Conservation (phyloP, 2,888 invertebrate genomes). For the Unio pictorum region DNA sequence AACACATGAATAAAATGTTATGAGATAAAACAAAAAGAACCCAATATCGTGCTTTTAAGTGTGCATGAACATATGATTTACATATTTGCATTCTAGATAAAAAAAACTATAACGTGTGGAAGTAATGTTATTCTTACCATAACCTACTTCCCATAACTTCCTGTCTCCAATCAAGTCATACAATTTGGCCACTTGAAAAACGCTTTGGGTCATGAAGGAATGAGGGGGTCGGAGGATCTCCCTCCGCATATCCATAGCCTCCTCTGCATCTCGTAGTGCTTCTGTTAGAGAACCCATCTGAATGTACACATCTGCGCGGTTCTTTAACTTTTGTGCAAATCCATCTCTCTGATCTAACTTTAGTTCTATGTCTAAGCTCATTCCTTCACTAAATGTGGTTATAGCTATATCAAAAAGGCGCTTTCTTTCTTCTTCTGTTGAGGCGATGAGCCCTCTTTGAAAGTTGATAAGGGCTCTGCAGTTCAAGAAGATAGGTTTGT, state of each 20-base stretch:
- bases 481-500: slow-evolving; percentile 1
- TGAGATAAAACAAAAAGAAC: too few relatives aligned
- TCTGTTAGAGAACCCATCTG: slow-evolving; percentile 18
- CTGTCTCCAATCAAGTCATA: slow-evolving; percentile 22
- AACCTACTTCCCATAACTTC: not conserved
- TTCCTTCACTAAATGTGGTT: slow-evolving; percentile 11
- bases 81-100: too few relatives aligned
- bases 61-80: too few relatives aligned
- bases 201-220: slow-evolving; percentile 24
- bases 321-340: slow-evolving; percentile 15
- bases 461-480: too few relatives aligned
- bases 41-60: too few relatives aligned
- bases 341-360: slow-evolving; percentile 27
- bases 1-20: too few relatives aligned
- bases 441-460: too few relatives aligned
- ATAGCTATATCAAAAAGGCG: not conserved
- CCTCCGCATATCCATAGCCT: slow-evolving; percentile 14
- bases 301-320: slow-evolving; percentile 23
- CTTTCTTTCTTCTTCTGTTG: not conserved
- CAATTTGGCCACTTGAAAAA: slow-evolving; percentile 25
- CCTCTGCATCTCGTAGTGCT: slow-evolving; percentile 18
- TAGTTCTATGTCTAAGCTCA: slow-evolving; percentile 20
- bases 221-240: slow-evolving; percentile 29
- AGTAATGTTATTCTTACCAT: too few relatives aligned
- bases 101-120: too few relatives aligned